Evolutionary conservation across 2,888 invertebrate genomes (phyloP).

Genomic region (Lasiommata megera): DNA sequence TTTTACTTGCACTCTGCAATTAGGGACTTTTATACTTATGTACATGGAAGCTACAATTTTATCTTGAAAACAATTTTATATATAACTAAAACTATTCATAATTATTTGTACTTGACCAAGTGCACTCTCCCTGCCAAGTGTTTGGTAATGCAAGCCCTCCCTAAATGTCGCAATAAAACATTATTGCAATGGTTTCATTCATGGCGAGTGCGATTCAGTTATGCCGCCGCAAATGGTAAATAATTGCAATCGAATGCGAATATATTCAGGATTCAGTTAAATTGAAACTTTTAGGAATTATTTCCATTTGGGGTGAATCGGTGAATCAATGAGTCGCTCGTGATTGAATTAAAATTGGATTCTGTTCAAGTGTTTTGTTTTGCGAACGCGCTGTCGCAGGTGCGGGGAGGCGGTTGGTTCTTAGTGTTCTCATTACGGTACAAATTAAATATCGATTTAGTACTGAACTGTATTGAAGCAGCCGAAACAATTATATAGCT

Average conservation of each 20-base stretch:
- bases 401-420: not conserved
- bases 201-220: conserved; percentile 18
- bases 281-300: conserved; percentile 36
- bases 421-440: not conserved
- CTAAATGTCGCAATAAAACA: conserved; percentile 24
- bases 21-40: too few species aligned
- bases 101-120: not conserved
- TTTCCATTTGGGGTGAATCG: conserved; percentile 31
- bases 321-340: conserved; percentile 26
- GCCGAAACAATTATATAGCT: too few species aligned
- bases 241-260: conserved; percentile 27
- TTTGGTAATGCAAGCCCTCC: not conserved
- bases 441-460: not conserved
- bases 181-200: conserved; percentile 21
- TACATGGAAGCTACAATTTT: too few species aligned
- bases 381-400: not conserved
- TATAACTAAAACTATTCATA: too few species aligned
- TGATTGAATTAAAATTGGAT: conserved; percentile 32
- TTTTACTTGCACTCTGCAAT: too few species aligned
- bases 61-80: too few species aligned
- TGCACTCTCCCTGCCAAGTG: not conserved
- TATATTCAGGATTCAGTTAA: conserved; percentile 26
- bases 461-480: too few species aligned
- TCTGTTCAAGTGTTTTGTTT: conserved; percentile 19
- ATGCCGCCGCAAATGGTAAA: conserved; percentile 27